Base-by-base conservation (phyloP, 2,113 vertebrate species). In the Poeciliopsis turrubarensis region DNA sequence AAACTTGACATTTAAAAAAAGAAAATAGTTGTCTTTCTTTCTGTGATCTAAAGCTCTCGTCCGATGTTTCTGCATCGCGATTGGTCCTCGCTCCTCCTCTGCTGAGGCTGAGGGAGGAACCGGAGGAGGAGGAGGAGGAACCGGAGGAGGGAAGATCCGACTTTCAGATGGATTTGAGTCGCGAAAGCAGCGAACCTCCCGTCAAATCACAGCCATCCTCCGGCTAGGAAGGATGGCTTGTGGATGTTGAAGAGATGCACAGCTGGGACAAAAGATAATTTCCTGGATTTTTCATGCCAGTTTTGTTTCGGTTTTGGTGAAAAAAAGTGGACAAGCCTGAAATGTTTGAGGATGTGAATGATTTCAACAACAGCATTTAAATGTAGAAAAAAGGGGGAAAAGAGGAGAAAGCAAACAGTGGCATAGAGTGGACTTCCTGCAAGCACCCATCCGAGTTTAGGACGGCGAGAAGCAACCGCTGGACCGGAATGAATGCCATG, bases 21-120 rank as follows among this genome's bases (percentile, higher is more conserved):
- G 5, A 47, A 47, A 47, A 47, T 19, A n/a, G 5, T 57, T 22
- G n/a, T 47, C 4, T 47, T 47, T 47, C 4, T 47, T 47, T 47
- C 4, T 47, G 19, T 10, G 0, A 32, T 1, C 72, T 68, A n/a
- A 17, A 57, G 25, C 64, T 72, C 34, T 66, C 78, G 27, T 74
- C 5, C 70, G 34, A 44, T 31, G 17, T 72, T 2, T 31, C 79
- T 69, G 70, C 13, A 39, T 86, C 72, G 64, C 88, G 32, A 83
- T 88, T 86, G 89, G 87, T 88, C 82, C 82, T 54, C 67, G 6
- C 74, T 65, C 22, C 19, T 69, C 41, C 44, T 25, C 70, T 68
- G 75, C 62, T 63, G 51, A 67, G 62, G 32, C 60, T 44, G 65
- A 60, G 39, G 60, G 14, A 66, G 60, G 44, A 17, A 9, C 34